Evolutionary conservation across 2,888 invertebrate species (phyloP), one percentile per base, ranked within the genome.

Genomic region (Harpalus rufipes): DNA sequence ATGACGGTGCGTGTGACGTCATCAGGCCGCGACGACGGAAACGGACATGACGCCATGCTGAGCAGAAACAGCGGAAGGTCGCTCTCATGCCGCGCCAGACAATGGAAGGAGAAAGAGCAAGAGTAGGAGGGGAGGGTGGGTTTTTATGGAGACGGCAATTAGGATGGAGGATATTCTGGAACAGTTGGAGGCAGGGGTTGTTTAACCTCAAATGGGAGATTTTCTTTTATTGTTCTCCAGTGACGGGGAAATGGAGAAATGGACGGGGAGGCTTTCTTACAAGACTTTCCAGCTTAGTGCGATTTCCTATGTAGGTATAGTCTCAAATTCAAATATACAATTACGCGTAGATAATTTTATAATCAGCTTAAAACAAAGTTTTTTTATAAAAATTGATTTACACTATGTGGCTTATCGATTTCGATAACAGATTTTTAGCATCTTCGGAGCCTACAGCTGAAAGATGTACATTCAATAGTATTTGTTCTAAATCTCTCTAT

Each of bases 21-120:
- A 86, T 72, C 85, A 88, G 86, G 85, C 86, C 86, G 87, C 86
- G 88, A 87, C 87, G 86, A 89, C 88, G 91, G 91, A 91, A 91
- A 90, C 91, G 91, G 91, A 91, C 91, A 91, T 91, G 91, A 91
- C 91, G 91, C 91, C 91, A 91, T 90, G 91, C 91, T 90, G 91
- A 91, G 91, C 90, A 90, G 90, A 90, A 91, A 90, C 90, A 90
- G 90, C 91, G 91, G 91, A 91, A 91, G 91, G 90, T 89, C 91
- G 90, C 91, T 91, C 90, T 84, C 80, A 79, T 72, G 72, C 68
- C 85, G 87, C 90, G 78, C 80, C 85, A 80, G 72, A 80, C 85
- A 87, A 86, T 86, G 85, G 86, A 87, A 32, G 32, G 32, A 32
- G 32, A 32, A 32, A 32, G 32, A 32, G 32, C 32, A 32, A 6